A percentile compares a stretch with the other conserved stretches of the same genome.
These are phyloP conservation scores for Datnioides undecimradiatus DNA, from an alignment of 2,113 vertebrate genomes.

Conservation along the genomic window DNA sequence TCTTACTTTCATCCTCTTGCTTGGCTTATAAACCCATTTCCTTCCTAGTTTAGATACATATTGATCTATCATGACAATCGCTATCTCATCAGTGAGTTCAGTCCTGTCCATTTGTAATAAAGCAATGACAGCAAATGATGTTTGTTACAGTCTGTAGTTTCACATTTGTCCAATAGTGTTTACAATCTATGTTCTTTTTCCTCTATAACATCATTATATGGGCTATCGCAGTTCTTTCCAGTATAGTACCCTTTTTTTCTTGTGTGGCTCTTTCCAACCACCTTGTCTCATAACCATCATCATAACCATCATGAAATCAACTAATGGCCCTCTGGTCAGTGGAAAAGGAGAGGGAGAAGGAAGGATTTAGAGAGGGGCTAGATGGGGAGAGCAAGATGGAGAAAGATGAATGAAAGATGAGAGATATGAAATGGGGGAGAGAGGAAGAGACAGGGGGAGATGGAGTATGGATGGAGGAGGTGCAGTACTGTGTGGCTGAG, in stretches of 20 bases:
- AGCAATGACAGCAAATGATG: slow-evolving; percentile 22
- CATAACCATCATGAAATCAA: slow-evolving; percentile 34
- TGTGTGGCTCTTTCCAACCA: slow-evolving; percentile 1
- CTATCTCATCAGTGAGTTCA: slow-evolving; percentile 17
- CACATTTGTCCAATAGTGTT: slow-evolving; percentile 5
- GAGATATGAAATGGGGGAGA: slow-evolving; percentile 8
- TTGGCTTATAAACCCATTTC: slow-evolving; percentile 3
- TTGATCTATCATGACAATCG: slow-evolving; percentile 28
- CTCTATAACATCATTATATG: neutral
- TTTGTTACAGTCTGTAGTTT: slow-evolving; percentile 13
- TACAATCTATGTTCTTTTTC: neutral
- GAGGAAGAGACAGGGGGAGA: neutral
- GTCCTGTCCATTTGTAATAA: slow-evolving; percentile 33
- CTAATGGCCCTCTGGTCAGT: slow-evolving; percentile 44
- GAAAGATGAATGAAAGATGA: slow-evolving; percentile 31
- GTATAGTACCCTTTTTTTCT: neutral
- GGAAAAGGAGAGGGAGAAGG: neutral
- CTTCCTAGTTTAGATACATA: slow-evolving; percentile 27
- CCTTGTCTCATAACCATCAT: slow-evolving; percentile 21
- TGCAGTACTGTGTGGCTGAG: slow-evolving; percentile 35
- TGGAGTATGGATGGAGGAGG: slow-evolving; percentile 18
- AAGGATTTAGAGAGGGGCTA: slow-evolving; percentile 15
- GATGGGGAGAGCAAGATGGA: slow-evolving; percentile 16
- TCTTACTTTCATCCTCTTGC: neutral
- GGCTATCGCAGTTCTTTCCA: slow-evolving; percentile 11